Evolutionary conservation across 2,797 vertebrate species (phyloP), one percentile per base, ranked within the genome.

Genomic region (Oryzias sinensis): DNA sequence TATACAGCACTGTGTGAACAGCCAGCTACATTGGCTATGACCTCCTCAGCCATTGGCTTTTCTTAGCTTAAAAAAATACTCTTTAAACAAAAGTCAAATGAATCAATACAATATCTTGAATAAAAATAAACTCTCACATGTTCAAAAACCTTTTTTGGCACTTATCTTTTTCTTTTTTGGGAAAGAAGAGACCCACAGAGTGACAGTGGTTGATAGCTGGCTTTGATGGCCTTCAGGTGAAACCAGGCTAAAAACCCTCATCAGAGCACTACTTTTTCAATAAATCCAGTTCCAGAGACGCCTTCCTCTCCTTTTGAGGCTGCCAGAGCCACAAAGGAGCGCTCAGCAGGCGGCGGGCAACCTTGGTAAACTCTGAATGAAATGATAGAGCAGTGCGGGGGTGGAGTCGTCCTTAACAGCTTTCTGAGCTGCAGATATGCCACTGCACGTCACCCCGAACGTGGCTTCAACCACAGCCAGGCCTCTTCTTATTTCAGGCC

Each of bases 381-480:
- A 88, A 89, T 90, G 79, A 88, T 77, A 88, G 86, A 82, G 87
- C 61, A 64, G 59, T 18, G 58, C 20, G 71, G 74, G 73, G 64
- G 83, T 74, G 80, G 73, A 82, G 77, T 76, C 52, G 8, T 56
- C 74, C 51, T 89, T 87, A 79, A 81, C 77, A 83, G 48, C 71
- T 80, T 72, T 82, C 11, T 64, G 47, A 71, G 69, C 54, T 73
- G 75, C 72, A 83, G 77, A 79, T 73, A 59, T 49, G 80, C 56
- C 60, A 58, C 50, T 61, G 62, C 70, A 81, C 62, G 70, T 82
- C 62, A 60, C 77, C 80, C 78, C 74, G 64, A 80, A 82, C 83
- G 80, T 78, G 62, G 60, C 62, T 50, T 16, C 37, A 61, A 83
- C 85, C 80, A 1, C 85, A 77, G 46, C 45, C 68, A 79, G 79